A percentile compares a stretch with the other conserved stretches of the same genome.
These are phyloP conservation scores for Lasiurus cinereus DNA, from an alignment of 2,113 vertebrate species.

Conservation along the genomic window DNA sequence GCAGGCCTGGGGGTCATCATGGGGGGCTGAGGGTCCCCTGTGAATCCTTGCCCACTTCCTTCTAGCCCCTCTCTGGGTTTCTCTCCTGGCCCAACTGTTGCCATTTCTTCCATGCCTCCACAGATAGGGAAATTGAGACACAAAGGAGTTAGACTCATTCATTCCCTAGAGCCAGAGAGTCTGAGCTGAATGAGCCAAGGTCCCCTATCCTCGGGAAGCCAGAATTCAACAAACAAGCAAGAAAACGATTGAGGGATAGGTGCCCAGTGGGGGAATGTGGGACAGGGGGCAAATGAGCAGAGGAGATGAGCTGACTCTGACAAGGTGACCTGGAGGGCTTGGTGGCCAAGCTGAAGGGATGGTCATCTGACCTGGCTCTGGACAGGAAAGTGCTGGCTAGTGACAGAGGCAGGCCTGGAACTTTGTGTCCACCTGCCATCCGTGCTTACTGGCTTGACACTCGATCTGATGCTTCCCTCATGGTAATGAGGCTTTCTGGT, in stretches of 20 bases:
- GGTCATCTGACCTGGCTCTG: background rate
- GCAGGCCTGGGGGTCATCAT: too few species aligned
- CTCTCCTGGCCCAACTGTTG: background rate
- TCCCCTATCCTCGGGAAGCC: background rate
- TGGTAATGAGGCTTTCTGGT: background rate
- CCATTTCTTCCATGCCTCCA: background rate
- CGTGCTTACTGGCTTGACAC: background rate
- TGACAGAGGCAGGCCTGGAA: background rate
- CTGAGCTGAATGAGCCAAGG: background rate
- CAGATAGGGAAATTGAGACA: background rate
- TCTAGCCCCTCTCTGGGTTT: background rate
- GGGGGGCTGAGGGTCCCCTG: fast-evolving
- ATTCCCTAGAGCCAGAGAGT: fast-evolving
- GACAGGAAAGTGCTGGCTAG: background rate
- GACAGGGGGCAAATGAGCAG: background rate
- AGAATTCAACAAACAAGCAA: background rate
- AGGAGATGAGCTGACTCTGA: background rate
- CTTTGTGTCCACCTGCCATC: too few species aligned
- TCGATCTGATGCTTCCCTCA: background rate
- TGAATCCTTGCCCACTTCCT: background rate
- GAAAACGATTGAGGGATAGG: background rate
- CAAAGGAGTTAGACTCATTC: background rate
- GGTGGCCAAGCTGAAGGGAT: background rate
- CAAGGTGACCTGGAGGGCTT: background rate
- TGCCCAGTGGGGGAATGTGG: background rate